Conservation (phyloP, 1,140 invertebrate genomes). For the Plodia interpunctella region DNA sequence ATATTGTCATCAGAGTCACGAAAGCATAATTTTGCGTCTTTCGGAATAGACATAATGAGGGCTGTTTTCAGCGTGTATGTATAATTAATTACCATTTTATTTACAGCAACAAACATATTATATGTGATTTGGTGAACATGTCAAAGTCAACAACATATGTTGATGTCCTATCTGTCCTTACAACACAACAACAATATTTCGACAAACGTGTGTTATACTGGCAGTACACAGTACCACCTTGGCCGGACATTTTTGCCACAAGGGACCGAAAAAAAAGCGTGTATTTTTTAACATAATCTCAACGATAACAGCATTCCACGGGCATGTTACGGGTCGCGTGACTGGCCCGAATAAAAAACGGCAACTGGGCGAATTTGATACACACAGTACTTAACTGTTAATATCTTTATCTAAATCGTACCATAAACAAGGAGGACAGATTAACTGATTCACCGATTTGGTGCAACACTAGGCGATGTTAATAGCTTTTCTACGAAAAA, state of each 20-base stretch:
- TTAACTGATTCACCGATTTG: slow-evolving; percentile 16
- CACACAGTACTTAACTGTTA: slow-evolving; percentile 43
- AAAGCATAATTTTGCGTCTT: too few relatives aligned
- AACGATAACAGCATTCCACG: slow-evolving; percentile 46
- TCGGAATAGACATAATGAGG: too few relatives aligned
- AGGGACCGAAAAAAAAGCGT: slow-evolving; percentile 10
- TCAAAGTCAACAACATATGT: too few relatives aligned
- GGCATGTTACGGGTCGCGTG: slow-evolving; percentile 54
- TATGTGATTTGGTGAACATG: too few relatives aligned
- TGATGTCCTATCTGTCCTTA: too few relatives aligned
- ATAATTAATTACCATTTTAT: too few relatives aligned
- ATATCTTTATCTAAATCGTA: slow-evolving; percentile 53
- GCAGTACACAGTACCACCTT: not conserved
- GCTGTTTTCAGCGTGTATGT: too few relatives aligned
- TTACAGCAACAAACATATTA: too few relatives aligned
- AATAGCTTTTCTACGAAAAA: too few relatives aligned
- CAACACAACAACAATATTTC: not conserved
- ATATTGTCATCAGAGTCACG: too few relatives aligned
- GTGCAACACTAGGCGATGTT: not conserved
- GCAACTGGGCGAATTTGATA: slow-evolving; percentile 50
- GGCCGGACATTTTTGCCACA: not conserved
- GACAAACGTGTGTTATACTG: not conserved
- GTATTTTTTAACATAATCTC: slow-evolving; percentile 34
- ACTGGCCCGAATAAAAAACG: slow-evolving; percentile 46
- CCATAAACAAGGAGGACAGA: slow-evolving; percentile 39